Percentiles rank a stretch among this genome's conserved stretches.
phyloP scores from a whole-genome alignment of 1,140 invertebrate genomes.

The Pantala flavescens region DNA sequence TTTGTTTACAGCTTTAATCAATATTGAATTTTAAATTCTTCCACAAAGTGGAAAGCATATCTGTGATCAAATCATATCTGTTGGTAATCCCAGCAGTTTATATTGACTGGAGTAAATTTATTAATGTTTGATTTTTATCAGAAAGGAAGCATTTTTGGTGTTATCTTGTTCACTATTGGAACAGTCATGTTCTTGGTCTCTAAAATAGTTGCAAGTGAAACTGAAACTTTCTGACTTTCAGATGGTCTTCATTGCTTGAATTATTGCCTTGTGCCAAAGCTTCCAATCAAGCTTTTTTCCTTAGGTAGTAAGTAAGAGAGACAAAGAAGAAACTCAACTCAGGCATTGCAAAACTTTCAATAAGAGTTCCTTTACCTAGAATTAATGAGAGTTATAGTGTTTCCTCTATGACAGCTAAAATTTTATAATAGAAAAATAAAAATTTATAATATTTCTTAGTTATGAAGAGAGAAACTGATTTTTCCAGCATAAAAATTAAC shows the following conservation, averaged over 20 bases:
- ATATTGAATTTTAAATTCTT: background rate
- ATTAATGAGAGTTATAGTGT: too few species aligned
- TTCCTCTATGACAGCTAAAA: too few species aligned
- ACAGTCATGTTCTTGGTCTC: background rate
- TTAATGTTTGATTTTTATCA: background rate
- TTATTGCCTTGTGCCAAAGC: background rate
- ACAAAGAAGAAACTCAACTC: background rate
- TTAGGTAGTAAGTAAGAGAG: background rate
- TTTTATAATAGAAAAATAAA: too few species aligned
- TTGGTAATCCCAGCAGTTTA: background rate
- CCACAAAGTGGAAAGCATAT: background rate
- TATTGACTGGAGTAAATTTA: background rate
- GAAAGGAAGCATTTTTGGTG: background rate
- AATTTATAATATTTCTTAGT: too few species aligned
- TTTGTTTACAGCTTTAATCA: background rate
- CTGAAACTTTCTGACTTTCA: background rate
- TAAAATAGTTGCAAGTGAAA: background rate
- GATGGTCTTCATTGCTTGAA: background rate
- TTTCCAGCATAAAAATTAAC: too few species aligned
- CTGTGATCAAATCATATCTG: background rate
- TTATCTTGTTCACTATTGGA: background rate
- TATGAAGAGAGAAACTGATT: too few species aligned
- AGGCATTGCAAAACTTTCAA: background rate
- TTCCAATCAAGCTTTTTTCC: background rate
- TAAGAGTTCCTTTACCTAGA: background rate